phyloP scores from a whole-genome alignment of 1,140 invertebrate genomes.

The Pogonus chalceus region DNA sequence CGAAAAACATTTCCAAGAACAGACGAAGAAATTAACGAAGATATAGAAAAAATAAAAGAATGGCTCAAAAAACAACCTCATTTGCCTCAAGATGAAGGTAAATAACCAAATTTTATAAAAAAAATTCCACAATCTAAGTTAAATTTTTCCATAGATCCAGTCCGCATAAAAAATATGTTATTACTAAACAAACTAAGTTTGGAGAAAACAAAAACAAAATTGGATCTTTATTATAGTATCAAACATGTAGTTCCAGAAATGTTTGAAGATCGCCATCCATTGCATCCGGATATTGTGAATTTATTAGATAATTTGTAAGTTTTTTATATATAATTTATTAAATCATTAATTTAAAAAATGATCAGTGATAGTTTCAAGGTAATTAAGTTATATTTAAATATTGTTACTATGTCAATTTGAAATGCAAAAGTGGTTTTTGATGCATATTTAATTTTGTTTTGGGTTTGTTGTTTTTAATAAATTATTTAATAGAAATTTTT shows the following conservation, averaged over 20 bases:
- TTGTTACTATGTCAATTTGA: no score
- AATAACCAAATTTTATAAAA: not conserved
- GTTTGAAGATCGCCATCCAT: not conserved
- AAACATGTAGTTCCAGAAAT: not conserved
- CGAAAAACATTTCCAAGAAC: not conserved
- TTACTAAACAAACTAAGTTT: slow-evolving; percentile 1
- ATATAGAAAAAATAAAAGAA: not conserved
- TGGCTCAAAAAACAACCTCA: slow-evolving; percentile 3
- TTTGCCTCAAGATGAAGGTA: not conserved
- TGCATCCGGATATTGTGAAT: no score
- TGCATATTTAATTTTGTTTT: no score
- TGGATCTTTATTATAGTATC: not conserved
- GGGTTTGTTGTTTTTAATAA: no score
- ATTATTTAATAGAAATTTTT: no score
- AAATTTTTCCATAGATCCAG: not conserved
- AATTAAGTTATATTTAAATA: no score
- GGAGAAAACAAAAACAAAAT: not conserved
- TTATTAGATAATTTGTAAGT: no score
- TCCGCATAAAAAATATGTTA: not conserved
- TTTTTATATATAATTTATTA: no score
- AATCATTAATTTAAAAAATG: no score
- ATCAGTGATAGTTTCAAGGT: no score
- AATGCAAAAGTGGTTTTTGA: no score
- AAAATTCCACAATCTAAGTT: not conserved
- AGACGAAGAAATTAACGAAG: not conserved